Evolutionary conservation across 2,888 invertebrate genomes (phyloP), one percentile per base, ranked within the genome.

Genomic region (Lathronympha strigana): DNA sequence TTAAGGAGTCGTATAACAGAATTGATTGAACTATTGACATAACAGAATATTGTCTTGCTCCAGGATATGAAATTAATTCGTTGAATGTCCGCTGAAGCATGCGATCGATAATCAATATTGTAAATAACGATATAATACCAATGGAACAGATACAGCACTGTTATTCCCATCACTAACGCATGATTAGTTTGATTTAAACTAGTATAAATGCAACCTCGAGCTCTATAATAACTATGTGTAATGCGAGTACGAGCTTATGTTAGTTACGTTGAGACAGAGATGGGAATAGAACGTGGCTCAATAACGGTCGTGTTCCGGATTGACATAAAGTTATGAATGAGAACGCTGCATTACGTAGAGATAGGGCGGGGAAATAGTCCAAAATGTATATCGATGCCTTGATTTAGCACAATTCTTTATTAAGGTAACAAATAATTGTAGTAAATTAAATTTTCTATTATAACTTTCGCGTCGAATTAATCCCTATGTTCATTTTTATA

Each of bases 271-370:
- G 19, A 1, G 11, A 3, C 4, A 11, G 3, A 15, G 43, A 21
- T 21, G 47, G 47, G 23, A 47, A 23, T 47, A 23, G 47, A n/a
- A 4, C 23, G 23, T 23, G 23, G 51, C 43, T 58, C 58, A 58
- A 84, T 87, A 86, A 86, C 84, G 83, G 87, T 86, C 81, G 78
- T 81, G 81, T 80, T 76, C 73, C 66, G 69, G 50, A 76, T 75
- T 73, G 72, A 75, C 71, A 71, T 71, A 73, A 80, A 80, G 86
- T 89, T 89, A 88, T 88, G 88, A 88, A 88, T 86, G 83, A 81
- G 80, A 73, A 75, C 76, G 55, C 60, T 58, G 55, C 38, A 74
- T 69, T 77, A 76, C 74, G 76, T 84, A 83, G 81, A 81, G 70
- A 67, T 80, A 79, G 79, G 72, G 78, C 61, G 68, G 74, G 64